Evolutionary conservation across 1,140 invertebrate genomes (phyloP), one percentile per base, ranked within the genome.

Genomic region (Archivesica marissinica): DNA sequence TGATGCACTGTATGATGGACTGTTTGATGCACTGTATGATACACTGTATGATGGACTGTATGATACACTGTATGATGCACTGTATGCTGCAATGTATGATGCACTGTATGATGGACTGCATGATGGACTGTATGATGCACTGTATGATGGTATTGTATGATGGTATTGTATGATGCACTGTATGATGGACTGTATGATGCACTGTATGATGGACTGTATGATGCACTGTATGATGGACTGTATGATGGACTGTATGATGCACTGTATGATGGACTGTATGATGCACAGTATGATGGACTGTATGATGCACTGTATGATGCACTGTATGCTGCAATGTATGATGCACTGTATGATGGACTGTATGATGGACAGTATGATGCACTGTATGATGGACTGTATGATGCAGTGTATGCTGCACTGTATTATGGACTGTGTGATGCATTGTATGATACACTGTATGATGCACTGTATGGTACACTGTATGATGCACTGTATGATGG

Each of bases 1-100:
- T 20, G 81, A 84, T 84, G 81, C 78, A 84, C 70, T 35, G 81
- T 64, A 84, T 6, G 81, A 84, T 84, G 81, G 81, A 84, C 84
- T 35, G 81, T 23, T 84, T 35, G 78, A 64, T 84, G 78, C 78
- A 84, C 56, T 77, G 81, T 64, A 84, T 6, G n/a, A n/a, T n/a
- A n/a, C n/a, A n/a, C n/a, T n/a, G n/a, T n/a, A n/a, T n/a, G n/a
- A n/a, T n/a, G n/a, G n/a, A n/a, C n/a, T n/a, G n/a, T n/a, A n/a
- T n/a, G n/a, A n/a, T n/a, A n/a, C n/a, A n/a, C n/a, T n/a, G n/a
- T n/a, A n/a, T n/a, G n/a, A n/a, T n/a, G n/a, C n/a, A n/a, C n/a
- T n/a, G n/a, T n/a, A n/a, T n/a, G n/a, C n/a, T n/a, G n/a, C n/a
- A n/a, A n/a, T n/a, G n/a, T n/a, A n/a, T n/a, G n/a, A n/a, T n/a